A percentile compares a stretch with the other conserved stretches of the same genome.
Evolutionary conservation across 2,113 vertebrate genomes (phyloP).

Genomic region (Isichthys henryi): DNA sequence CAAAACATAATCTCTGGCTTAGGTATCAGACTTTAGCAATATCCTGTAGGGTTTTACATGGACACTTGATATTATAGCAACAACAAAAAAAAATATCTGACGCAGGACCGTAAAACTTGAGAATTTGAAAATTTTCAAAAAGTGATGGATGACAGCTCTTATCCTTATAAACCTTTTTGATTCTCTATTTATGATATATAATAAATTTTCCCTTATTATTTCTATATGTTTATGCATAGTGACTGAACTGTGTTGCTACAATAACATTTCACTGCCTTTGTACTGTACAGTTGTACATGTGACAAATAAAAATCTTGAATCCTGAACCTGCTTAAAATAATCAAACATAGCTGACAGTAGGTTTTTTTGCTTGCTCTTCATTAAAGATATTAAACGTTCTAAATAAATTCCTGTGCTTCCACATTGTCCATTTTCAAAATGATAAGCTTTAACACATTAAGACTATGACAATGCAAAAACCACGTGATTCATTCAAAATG

Average conservation of each 20-base stretch:
- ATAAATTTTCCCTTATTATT: background rate
- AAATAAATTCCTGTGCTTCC: background rate
- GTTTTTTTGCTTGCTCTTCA: background rate
- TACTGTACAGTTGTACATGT: background rate
- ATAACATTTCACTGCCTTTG: background rate
- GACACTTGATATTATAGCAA: conserved; percentile 24
- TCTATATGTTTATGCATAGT: background rate
- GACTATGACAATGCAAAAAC: background rate
- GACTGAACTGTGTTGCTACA: background rate
- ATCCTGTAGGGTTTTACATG: background rate
- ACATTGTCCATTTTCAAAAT: background rate
- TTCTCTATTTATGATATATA: background rate
- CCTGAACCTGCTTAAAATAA: conserved; percentile 7
- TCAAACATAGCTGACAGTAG: background rate
- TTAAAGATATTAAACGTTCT: conserved; percentile 1
- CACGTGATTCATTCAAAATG: background rate
- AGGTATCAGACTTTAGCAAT: background rate
- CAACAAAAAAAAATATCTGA: conserved; percentile 17
- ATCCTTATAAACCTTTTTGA: background rate
- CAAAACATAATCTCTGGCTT: background rate
- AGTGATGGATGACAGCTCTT: background rate
- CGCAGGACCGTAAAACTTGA: conserved; percentile 1
- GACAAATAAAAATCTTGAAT: background rate
- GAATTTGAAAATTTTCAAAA: conserved; percentile 1
- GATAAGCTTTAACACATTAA: background rate